Conservation (phyloP, 2,113 vertebrate genomes). For the Bambusicola thoracicus region DNA sequence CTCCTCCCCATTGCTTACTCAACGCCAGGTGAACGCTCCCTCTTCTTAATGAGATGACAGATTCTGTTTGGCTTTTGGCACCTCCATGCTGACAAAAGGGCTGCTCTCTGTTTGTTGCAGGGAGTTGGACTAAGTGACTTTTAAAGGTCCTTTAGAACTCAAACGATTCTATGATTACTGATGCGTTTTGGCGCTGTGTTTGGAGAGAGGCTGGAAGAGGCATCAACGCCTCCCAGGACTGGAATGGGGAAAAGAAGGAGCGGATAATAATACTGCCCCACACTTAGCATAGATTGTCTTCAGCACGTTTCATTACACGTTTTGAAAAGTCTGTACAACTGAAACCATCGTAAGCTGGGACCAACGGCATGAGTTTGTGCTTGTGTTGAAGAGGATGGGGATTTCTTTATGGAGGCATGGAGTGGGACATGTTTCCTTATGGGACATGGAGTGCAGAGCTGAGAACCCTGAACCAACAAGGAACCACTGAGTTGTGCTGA, state of each 20-base stretch:
- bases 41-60: neutral
- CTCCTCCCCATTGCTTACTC: accelerated
- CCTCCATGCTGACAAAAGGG: neutral
- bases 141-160: too few species aligned
- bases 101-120: neutral
- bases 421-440: too few species aligned
- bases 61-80: constrained; percentile 41
- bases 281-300: neutral
- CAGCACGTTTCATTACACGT: neutral
- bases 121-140: too few species aligned
- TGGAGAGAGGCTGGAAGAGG: neutral
- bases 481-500: neutral
- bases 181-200: neutral
- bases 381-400: neutral
- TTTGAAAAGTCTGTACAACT: neutral
- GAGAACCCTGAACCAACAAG: neutral
- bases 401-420: neutral
- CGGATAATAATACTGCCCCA: neutral
- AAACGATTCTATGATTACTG: neutral
- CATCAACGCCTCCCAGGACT: constrained; percentile 20
- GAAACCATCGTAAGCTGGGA: neutral
- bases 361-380: neutral
- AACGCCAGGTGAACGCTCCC: neutral
- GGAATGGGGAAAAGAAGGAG: constrained; percentile 32
- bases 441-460: neutral